Percentiles rank a stretch among this genome's conserved stretches.
Evolutionary conservation across 2,888 invertebrate genomes (phyloP).

Genomic region (Caenorhabditis macrosperma): DNA sequence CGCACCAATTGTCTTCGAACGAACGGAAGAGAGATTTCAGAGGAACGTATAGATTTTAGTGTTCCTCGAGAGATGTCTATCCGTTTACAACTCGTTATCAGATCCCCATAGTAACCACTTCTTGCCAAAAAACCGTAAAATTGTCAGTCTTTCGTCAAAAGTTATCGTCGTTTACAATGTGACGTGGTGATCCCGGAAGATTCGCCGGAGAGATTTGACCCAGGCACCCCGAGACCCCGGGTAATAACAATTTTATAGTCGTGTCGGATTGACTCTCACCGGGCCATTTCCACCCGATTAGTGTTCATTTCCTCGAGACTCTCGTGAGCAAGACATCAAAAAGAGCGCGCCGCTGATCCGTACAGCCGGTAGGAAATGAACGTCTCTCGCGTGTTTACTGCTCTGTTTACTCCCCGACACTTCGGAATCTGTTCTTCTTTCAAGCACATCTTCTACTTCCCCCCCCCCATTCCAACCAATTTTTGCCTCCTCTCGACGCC

Average conservation of each 20-base stretch:
- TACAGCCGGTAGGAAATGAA: conserved; percentile 23
- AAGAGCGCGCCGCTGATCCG: conserved; percentile 35
- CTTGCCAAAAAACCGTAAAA: conserved; percentile 24
- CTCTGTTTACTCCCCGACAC: background rate
- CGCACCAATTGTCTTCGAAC: conserved; percentile 26
- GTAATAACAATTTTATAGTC: conserved; percentile 56
- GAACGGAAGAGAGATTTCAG: background rate
- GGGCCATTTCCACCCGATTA: conserved; percentile 54
- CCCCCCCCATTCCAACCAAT: conserved; percentile 16
- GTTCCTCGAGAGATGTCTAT: background rate
- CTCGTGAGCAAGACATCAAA: conserved; percentile 20
- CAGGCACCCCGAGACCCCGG: conserved; percentile 6
- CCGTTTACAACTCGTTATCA: background rate
- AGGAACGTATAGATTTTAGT: conserved; percentile 52
- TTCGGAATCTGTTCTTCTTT: conserved; percentile 24
- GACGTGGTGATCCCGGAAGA: background rate
- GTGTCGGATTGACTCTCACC: conserved; percentile 40
- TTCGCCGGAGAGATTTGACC: background rate
- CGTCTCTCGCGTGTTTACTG: conserved; percentile 27
- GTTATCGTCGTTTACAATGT: conserved; percentile 1
- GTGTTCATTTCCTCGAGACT: conserved; percentile 51
- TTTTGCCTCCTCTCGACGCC: conserved; percentile 46
- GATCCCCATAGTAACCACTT: conserved; percentile 9
- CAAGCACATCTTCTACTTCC: conserved; percentile 4
- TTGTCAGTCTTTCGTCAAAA: conserved; percentile 35